Evolutionary conservation across 2,113 vertebrate genomes (phyloP).

Genomic region (Python bivittatus): DNA sequence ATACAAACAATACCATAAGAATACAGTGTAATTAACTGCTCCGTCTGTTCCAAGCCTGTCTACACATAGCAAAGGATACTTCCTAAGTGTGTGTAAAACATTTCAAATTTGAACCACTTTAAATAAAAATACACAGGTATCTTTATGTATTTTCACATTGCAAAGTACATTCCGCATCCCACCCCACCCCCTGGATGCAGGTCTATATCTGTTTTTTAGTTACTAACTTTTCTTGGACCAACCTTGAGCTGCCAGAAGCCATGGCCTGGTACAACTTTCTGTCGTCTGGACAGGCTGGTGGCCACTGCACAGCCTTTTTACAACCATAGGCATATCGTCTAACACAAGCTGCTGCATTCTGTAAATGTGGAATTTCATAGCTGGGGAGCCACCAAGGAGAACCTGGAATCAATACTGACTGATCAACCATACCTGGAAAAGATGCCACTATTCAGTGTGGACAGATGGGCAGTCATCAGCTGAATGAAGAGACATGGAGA

Average conservation of each 20-base stretch:
- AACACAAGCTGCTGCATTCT: not conserved
- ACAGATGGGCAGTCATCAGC: not conserved
- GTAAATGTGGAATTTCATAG: not conserved
- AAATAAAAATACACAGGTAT: not conserved
- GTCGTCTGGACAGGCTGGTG: not conserved
- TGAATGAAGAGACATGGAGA: not conserved
- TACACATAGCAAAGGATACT: not conserved
- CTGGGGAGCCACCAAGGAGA: not conserved
- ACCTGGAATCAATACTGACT: not conserved
- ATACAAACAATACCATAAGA: not conserved
- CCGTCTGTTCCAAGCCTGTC: not conserved
- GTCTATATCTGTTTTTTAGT: not conserved
- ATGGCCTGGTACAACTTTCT: not conserved
- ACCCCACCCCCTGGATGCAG: not conserved
- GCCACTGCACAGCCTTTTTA: not conserved
- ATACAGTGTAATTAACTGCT: not conserved
- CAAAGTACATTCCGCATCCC: not conserved
- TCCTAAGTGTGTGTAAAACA: not conserved
- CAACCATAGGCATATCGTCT: not conserved
- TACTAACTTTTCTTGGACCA: not conserved
- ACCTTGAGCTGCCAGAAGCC: not conserved
- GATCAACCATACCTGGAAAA: conserved; percentile 12
- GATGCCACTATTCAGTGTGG: not conserved
- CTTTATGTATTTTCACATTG: not conserved
- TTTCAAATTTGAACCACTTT: not conserved